A percentile compares a stretch with the other conserved stretches of the same genome.
These are phyloP conservation scores for Heterocephalus glaber DNA, from an alignment of 2,113 vertebrate genomes.

Conservation along the genomic window DNA sequence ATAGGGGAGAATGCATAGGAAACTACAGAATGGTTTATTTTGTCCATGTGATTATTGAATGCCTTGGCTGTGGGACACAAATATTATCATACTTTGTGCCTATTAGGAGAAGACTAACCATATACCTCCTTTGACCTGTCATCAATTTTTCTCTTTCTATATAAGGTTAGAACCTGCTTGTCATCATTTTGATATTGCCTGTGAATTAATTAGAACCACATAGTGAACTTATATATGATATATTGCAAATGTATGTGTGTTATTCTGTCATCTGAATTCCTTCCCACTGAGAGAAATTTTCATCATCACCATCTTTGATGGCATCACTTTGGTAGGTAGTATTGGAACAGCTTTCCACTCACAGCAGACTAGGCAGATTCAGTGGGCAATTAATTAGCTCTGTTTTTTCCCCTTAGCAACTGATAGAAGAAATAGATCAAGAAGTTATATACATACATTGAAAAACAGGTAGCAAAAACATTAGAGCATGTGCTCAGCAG, in stretches of 20 bases:
- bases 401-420: not conserved
- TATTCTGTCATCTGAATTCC: not conserved
- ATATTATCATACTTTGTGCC: not conserved
- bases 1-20: not conserved
- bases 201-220: not conserved
- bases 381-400: not conserved
- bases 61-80: too few relatives aligned
- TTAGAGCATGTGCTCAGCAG: too few relatives aligned
- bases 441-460: not conserved
- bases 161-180: not conserved
- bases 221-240: not conserved
- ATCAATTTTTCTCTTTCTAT: not conserved
- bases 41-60: not conserved
- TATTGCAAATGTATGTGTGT: not conserved
- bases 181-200: not conserved
- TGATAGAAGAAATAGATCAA: not conserved
- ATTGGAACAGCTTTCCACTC: not conserved
- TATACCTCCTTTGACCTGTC: not conserved
- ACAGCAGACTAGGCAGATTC: fast-evolving
- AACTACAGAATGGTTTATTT: not conserved
- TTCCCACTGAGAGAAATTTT: not conserved
- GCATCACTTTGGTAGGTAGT: not conserved
- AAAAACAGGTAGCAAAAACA: not conserved
- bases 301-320: not conserved
- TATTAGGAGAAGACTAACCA: not conserved